phyloP scores from a whole-genome alignment of 2,797 vertebrate genomes.

The Lateolabrax maculatus region DNA sequence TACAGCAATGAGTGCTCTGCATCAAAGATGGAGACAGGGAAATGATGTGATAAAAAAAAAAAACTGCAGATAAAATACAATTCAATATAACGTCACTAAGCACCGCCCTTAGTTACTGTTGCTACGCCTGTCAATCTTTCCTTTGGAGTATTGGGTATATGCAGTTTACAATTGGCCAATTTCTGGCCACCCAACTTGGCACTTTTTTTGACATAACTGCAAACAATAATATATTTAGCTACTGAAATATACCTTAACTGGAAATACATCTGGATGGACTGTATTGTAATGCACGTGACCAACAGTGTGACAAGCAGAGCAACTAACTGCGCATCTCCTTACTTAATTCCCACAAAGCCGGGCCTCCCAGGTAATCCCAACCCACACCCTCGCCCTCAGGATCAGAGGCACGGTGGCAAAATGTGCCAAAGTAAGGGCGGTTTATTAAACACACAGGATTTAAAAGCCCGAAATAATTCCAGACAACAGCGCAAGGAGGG shows the following conservation, averaged over 20 bases:
- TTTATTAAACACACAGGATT: conserved; percentile 71
- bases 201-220: background rate
- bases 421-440: conserved; percentile 47
- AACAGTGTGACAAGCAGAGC: conserved; percentile 10
- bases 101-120: background rate
- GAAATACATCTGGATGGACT: conserved; percentile 20
- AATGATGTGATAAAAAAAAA: conserved; percentile 6
- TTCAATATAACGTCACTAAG: background rate
- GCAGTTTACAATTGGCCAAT: background rate
- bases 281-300: background rate
- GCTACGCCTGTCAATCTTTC: background rate
- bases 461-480: conserved; percentile 68
- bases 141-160: too few relatives aligned
- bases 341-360: conserved; percentile 35
- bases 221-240: background rate
- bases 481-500: conserved; percentile 35
- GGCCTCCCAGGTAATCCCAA: conserved; percentile 24
- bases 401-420: conserved; percentile 24
- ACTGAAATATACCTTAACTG: background rate
- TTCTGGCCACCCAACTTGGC: too few relatives aligned
- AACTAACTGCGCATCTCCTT: background rate
- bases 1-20: conserved; percentile 25
- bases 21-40: conserved; percentile 15
- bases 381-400: conserved; percentile 16
- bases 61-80: background rate